phyloP scores from a whole-genome alignment of 2,113 vertebrate species.

The Mastomys natalensis region DNA sequence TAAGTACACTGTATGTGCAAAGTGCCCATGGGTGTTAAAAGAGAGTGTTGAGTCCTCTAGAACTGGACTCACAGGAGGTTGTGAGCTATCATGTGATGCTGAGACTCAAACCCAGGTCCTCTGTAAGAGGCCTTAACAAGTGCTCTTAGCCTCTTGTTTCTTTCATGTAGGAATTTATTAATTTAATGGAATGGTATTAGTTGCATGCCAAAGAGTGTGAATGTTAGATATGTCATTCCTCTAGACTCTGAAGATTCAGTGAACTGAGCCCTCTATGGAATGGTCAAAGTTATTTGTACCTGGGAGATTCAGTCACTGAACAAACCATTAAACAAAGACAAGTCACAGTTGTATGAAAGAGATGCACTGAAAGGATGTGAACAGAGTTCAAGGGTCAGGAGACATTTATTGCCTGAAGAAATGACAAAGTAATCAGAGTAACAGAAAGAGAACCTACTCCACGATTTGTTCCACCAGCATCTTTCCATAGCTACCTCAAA shows the following conservation, averaged over 20 bases:
- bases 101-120: not conserved
- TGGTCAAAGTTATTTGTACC: not conserved
- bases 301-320: not conserved
- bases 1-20: not conserved
- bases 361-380: not conserved
- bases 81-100: not conserved
- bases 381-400: not conserved
- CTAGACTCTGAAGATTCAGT: not conserved
- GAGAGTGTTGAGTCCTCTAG: not conserved
- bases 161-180: constrained; percentile 10
- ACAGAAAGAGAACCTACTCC: not conserved
- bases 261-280: not conserved
- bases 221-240: not conserved
- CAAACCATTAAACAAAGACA: not conserved
- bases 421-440: not conserved
- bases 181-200: constrained; percentile 3
- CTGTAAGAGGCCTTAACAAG: not conserved
- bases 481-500: not conserved
- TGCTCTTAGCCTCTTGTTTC: not conserved
- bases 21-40: not conserved
- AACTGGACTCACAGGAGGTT: not conserved
- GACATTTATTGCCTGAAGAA: not conserved
- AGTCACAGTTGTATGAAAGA: not conserved
- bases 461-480: not conserved
- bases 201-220: not conserved